Base-by-base conservation (phyloP, 2,888 invertebrate species). In the Rhingia campestris region DNA sequence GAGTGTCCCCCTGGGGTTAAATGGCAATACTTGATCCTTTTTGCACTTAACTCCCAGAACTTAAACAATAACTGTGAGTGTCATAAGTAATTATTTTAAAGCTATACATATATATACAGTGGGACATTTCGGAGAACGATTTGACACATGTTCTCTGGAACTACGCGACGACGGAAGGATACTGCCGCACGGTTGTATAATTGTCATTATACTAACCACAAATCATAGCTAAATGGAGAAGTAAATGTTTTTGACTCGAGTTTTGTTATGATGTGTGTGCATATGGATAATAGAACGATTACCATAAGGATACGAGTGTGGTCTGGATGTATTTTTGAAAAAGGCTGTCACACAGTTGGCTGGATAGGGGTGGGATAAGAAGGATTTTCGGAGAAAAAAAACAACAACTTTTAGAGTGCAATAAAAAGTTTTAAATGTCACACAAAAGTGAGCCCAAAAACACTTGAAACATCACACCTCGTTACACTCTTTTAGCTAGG, bases 21-120 rank as follows among this genome's bases (percentile, higher is more conserved):
- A 81, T 53, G 51, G 75, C 54, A 81, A 67, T 69, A 63, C 76
- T 81, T 81, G 81, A 81, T 81, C 76, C 54, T 70, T 58, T 70
- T 53, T 76, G 66, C 69, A 64, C 76, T 70, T 53, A 22, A 30
- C 22, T 58, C 41, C 12, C 33, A 49, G 56, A 75, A 75, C 74
- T 75, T 69, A 49, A 56, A 61, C 67, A 80, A 63, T 67, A 80
- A 76, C 64, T 58, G 43, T 58, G 69, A 76, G 81, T 70, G 69
- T 76, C 70, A 70, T 59, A 41, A 64, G 70, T 76, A 76, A 76
- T 76, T 81, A 76, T 81, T 81, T 81, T 64, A 70, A 69, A 81
- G 59, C 76, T 58, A 47, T 56, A 54, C 14, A 51, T 4, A 47
- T 39, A 39, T 3, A 39, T 10, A 6, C 10, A 39, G 10, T 9